Conservation (phyloP, 2,113 vertebrate genomes). For the Romanogobio albipinnatus region DNA sequence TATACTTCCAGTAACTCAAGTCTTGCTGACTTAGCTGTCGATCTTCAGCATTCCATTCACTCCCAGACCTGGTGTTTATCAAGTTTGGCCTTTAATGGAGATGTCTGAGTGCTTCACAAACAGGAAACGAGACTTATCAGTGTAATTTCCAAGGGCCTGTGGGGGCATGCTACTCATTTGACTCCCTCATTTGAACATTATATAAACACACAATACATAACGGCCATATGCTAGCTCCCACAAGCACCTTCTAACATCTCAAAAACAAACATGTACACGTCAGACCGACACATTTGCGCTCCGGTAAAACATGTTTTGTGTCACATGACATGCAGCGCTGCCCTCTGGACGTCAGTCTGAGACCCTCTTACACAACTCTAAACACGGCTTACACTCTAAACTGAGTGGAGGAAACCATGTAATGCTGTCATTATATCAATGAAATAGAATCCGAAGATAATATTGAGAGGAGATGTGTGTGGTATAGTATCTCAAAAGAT, state of each 20-base stretch:
- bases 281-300: not conserved
- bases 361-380: constrained; percentile 20
- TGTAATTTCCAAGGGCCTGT: constrained; percentile 35
- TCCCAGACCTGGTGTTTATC: constrained; percentile 39
- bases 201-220: constrained; percentile 31
- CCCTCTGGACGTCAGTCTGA: not conserved
- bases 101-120: constrained; percentile 38
- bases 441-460: not conserved
- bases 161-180: constrained; percentile 19
- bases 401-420: not conserved
- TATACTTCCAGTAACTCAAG: constrained; percentile 3
- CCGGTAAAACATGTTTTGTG: not conserved
- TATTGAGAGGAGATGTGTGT: not conserved
- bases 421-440: not conserved
- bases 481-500: not conserved
- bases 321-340: constrained; percentile 2
- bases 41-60: constrained; percentile 15
- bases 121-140: constrained; percentile 36
- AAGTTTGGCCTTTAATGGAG: constrained; percentile 46
- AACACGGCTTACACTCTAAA: not conserved
- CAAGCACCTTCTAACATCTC: constrained; percentile 13
- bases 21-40: constrained; percentile 13
- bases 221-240: not conserved
- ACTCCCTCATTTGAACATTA: not conserved
- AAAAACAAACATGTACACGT: constrained; percentile 24